Conservation (phyloP, 92 coral and sea anemone species). For the Meandrina meandrites region DNA sequence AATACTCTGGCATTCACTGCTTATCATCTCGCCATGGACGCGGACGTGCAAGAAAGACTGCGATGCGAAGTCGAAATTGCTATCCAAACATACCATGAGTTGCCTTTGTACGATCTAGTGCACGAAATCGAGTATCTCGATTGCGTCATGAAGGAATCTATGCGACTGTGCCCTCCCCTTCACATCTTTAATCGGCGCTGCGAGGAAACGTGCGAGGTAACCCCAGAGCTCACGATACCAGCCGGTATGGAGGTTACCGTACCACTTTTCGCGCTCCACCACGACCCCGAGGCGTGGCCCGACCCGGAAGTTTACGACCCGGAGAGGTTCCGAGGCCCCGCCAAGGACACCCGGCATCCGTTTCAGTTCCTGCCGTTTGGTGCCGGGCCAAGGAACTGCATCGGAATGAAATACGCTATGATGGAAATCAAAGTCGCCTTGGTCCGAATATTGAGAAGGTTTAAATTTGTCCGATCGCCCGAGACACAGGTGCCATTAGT, state of each 20-base stretch:
- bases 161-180: slow-evolving; percentile 64
- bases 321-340: slow-evolving; percentile 76
- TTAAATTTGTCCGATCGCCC: slow-evolving; percentile 60
- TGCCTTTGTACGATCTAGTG: slow-evolving; percentile 64
- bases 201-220: slow-evolving; percentile 47
- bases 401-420: slow-evolving; percentile 63
- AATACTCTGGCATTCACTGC: slow-evolving; percentile 58
- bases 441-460: slow-evolving; percentile 62
- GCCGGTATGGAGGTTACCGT: slow-evolving; percentile 61
- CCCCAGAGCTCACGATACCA: slow-evolving; percentile 55
- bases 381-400: slow-evolving; percentile 71
- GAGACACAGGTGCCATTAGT: slow-evolving; percentile 61
- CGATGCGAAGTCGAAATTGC: slow-evolving; percentile 48
- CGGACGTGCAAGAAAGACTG: slow-evolving; percentile 62
- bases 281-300: slow-evolving; percentile 77
- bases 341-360: slow-evolving; percentile 60
- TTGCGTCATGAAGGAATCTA: slow-evolving; percentile 70
- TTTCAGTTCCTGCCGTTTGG: slow-evolving; percentile 74
- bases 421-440: slow-evolving; percentile 61
- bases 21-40: slow-evolving; percentile 63
- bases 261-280: slow-evolving; percentile 63
- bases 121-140: slow-evolving; percentile 74
- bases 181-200: slow-evolving; percentile 50
- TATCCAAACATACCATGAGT: slow-evolving; percentile 52
- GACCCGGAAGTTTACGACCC: slow-evolving; percentile 73